phyloP scores from a whole-genome alignment of 2,113 vertebrate genomes.

The Notothenia coriiceps region DNA sequence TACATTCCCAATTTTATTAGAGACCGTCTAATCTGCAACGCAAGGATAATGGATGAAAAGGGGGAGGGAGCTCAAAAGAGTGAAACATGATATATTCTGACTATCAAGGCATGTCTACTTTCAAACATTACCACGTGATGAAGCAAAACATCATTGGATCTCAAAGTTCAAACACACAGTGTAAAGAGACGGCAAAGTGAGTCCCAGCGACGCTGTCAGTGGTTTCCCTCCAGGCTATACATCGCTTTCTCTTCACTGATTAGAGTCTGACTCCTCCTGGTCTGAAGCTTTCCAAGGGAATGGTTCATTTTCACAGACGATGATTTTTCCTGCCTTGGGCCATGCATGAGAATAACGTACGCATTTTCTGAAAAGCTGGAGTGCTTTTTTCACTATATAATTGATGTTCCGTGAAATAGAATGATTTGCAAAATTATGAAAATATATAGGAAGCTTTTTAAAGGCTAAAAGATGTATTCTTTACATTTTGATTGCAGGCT shows the following conservation, averaged over 20 bases:
- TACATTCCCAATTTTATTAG: neutral
- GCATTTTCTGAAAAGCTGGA: conserved; percentile 53
- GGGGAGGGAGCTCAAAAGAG: neutral
- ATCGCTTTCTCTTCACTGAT: conserved; percentile 66
- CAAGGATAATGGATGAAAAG: neutral
- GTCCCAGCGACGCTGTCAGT: conserved; percentile 44
- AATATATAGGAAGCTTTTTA: conserved; percentile 1
- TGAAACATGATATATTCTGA: conserved; percentile 14
- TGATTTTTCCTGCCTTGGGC: conserved; percentile 56
- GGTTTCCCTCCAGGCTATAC: conserved; percentile 67
- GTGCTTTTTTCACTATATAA: conserved; percentile 52
- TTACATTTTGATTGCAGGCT: neutral
- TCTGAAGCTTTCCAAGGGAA: conserved; percentile 54
- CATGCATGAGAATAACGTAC: conserved; percentile 37
- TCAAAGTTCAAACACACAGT: conserved; percentile 64
- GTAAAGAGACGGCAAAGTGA: conserved; percentile 56
- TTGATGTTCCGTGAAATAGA: conserved; percentile 48
- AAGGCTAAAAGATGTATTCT: neutral
- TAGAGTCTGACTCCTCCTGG: conserved; percentile 71
- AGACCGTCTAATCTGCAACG: neutral
- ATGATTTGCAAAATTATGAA: conserved; percentile 21
- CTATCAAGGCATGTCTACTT: conserved; percentile 46
- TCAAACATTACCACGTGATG: conserved; percentile 44
- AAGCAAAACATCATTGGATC: conserved; percentile 39
- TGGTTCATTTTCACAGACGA: conserved; percentile 63